Conservation (phyloP, 1,140 invertebrate genomes). For the Metaphire vulgaris region DNA sequence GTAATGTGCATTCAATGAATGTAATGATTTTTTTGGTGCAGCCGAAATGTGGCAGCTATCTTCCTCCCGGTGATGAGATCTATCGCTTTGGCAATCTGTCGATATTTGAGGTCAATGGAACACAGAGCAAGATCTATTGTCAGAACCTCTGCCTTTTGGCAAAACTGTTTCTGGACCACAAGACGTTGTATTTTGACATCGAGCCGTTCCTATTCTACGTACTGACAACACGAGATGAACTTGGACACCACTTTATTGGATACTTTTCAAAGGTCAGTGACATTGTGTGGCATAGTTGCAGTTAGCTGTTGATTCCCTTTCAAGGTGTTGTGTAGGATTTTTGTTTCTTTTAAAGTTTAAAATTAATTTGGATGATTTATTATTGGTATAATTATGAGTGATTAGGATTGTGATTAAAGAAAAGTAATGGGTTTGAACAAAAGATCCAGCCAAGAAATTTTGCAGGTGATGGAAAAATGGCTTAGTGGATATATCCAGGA, state of each 20-base stretch:
- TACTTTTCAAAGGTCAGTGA: conserved; percentile 56
- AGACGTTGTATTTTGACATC: conserved; percentile 96
- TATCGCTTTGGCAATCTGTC: conserved; percentile 61
- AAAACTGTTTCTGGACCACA: conserved; percentile 95
- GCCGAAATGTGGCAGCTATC: conserved; percentile 82
- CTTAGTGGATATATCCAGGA: too few species aligned
- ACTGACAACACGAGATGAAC: conserved; percentile 77
- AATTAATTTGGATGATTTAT: too few species aligned
- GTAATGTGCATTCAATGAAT: neutral
- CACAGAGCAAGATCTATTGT: conserved; percentile 95
- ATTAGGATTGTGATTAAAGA: neutral
- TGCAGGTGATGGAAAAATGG: too few species aligned
- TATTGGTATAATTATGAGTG: neutral
- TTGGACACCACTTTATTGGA: conserved; percentile 57
- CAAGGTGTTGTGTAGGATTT: neutral
- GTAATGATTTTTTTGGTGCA: conserved; percentile 23
- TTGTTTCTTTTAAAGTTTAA: too few species aligned
- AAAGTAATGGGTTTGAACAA: neutral
- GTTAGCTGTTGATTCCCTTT: too few species aligned
- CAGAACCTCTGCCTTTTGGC: conserved; percentile 95
- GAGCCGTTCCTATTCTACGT: conserved; percentile 98
- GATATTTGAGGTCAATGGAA: conserved; percentile 76
- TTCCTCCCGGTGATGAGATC: conserved; percentile 93
- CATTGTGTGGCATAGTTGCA: neutral
- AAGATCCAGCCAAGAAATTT: too few species aligned